Conservation (phyloP, 2,797 vertebrate genomes). For the Xenops minutus region DNA sequence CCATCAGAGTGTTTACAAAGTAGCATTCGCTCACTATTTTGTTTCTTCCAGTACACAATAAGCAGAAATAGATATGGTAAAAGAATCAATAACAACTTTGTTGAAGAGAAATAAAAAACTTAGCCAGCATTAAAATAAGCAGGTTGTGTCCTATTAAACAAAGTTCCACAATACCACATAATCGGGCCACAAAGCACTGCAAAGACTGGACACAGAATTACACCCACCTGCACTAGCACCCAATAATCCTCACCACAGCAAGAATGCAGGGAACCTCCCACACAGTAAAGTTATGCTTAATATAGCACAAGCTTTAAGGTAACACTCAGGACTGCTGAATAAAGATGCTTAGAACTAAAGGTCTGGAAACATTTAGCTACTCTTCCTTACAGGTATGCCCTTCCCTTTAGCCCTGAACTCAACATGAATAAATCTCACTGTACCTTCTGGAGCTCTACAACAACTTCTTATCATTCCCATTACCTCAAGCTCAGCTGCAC, state of each 20-base stretch:
- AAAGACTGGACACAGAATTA: background rate
- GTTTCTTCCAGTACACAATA: background rate
- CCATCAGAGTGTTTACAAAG: background rate
- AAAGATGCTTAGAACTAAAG: background rate
- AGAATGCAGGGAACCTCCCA: background rate
- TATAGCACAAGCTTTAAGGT: background rate
- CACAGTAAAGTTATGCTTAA: background rate
- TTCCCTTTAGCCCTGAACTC: background rate
- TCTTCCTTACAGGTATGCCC: background rate
- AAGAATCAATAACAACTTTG: background rate
- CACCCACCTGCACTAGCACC: background rate
- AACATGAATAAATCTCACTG: background rate
- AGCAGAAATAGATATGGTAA: background rate
- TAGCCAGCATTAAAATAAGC: background rate
- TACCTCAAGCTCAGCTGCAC: background rate
- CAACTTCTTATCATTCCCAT: background rate
- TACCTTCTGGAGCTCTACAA: background rate
- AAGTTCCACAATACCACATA: rapidly evolving
- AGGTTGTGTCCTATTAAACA: background rate
- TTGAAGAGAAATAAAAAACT: background rate
- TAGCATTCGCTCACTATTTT: background rate
- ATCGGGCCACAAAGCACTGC: background rate
- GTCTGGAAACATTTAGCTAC: background rate
- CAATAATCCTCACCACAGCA: background rate
- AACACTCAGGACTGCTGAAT: background rate